Evolutionary conservation across 2,113 vertebrate genomes (phyloP).

Genomic region (Acrocephalus arundinaceus): DNA sequence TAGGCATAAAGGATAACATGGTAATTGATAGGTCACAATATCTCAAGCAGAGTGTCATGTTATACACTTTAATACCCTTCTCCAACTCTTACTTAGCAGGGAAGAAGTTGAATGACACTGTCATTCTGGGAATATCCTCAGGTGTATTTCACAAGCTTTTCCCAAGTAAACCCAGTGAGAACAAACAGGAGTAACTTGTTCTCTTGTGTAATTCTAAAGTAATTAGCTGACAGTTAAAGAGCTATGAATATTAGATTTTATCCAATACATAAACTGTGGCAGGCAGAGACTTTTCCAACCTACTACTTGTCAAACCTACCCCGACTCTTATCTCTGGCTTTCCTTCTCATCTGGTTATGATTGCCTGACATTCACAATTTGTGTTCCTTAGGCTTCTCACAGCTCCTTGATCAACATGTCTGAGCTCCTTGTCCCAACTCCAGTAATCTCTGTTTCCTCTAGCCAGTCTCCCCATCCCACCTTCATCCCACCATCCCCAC

Average conservation of each 20-base stretch:
- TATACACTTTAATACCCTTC: not conserved
- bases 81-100: not conserved
- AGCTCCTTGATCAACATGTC: not conserved
- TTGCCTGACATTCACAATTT: not conserved
- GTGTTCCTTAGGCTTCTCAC: not conserved
- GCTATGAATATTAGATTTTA: not conserved
- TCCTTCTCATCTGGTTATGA: not conserved
- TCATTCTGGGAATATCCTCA: not conserved
- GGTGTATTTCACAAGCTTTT: not conserved
- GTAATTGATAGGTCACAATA: not conserved
- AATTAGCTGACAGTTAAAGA: not conserved
- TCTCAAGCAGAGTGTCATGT: not conserved
- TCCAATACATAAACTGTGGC: not conserved
- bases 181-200: not conserved
- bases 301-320: not conserved
- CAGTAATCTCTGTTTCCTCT: not conserved
- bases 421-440: not conserved
- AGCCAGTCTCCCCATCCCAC: rapidly evolving
- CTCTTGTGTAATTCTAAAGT: not conserved
- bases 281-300: not conserved
- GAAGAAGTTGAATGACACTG: not conserved
- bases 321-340: not conserved
- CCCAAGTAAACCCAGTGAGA: not conserved
- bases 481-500: not conserved
- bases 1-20: not conserved